Evolutionary conservation across 2,113 vertebrate species (phyloP).

Genomic region (Prietella phreatophila): DNA sequence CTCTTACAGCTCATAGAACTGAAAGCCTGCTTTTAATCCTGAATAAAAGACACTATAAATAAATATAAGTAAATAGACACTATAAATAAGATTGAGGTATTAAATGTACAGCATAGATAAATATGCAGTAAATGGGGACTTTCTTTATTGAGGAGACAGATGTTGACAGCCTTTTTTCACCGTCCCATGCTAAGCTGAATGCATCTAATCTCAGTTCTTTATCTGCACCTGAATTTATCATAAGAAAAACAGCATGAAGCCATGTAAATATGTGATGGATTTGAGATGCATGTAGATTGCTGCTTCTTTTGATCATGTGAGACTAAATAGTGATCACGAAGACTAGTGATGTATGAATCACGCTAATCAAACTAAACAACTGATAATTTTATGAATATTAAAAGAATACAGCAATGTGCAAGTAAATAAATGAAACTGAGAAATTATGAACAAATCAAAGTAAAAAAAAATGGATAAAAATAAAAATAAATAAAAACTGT

Average conservation of each 20-base stretch:
- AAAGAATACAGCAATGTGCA: background rate
- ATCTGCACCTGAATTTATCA: slow-evolving; percentile 14
- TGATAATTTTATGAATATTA: background rate
- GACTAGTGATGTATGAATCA: background rate
- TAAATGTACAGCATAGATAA: background rate
- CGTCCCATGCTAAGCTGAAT: background rate
- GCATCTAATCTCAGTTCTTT: slow-evolving; percentile 1
- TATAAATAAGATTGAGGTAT: slow-evolving; percentile 1
- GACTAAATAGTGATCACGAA: background rate
- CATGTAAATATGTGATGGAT: background rate
- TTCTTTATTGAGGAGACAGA: background rate
- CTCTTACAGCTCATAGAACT: slow-evolving; percentile 4
- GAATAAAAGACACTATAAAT: background rate
- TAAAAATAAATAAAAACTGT: background rate
- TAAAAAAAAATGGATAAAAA: background rate
- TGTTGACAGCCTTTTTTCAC: background rate
- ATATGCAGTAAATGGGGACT: background rate
- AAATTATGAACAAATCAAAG: background rate
- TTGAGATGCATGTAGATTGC: background rate
- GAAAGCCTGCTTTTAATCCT: slow-evolving; percentile 4
- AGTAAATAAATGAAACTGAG: background rate
- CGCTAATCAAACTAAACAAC: background rate
- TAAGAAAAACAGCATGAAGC: background rate
- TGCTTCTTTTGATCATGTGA: background rate
- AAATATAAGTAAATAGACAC: background rate